Conservation (phyloP, 2,113 vertebrate species). For the Peromyscus polionotus region DNA sequence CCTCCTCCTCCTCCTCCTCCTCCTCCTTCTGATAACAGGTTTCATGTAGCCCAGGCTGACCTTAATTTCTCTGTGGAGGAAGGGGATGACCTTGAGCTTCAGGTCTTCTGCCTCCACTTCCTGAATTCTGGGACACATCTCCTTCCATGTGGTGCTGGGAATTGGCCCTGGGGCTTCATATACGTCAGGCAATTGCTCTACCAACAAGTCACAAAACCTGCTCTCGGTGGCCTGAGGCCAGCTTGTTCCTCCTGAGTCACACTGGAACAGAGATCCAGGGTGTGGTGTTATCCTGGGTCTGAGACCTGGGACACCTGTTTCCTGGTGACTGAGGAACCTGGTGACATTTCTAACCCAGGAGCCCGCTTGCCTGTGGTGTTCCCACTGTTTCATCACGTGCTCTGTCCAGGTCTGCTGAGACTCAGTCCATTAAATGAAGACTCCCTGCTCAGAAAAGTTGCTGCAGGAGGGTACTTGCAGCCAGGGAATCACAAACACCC, state of each 20-base stretch:
- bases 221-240: neutral
- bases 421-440: neutral
- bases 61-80: neutral
- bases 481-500: neutral
- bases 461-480: neutral
- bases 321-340: neutral
- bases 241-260: neutral
- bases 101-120: neutral
- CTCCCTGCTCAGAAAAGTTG: neutral
- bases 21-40: neutral
- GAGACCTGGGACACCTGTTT: conserved; percentile 2
- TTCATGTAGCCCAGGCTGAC: neutral
- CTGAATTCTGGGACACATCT: neutral
- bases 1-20: neutral
- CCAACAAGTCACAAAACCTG: neutral
- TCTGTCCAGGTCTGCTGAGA: neutral
- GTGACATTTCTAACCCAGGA: neutral
- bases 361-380: neutral
- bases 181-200: neutral
- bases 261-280: neutral
- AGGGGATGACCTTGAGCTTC: neutral
- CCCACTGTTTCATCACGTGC: too few species aligned
- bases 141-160: neutral
- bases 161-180: neutral
- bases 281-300: neutral